These are phyloP conservation scores for Verasper variegatus DNA, from an alignment of 2,113 vertebrate species.

Conservation along the genomic window DNA sequence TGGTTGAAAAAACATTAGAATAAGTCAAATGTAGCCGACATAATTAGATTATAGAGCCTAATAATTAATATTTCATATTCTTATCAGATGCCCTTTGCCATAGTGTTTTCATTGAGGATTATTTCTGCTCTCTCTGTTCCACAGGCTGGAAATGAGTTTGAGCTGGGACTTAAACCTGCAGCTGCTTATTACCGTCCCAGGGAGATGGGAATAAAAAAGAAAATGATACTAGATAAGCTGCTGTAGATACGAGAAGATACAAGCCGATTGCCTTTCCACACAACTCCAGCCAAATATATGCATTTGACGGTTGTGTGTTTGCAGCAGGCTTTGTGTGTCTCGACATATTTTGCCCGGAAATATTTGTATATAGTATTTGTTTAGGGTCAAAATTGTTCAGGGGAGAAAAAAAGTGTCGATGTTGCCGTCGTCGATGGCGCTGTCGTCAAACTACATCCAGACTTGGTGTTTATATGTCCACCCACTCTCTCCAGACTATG, in stretches of 20 bases:
- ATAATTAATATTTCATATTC: neutral
- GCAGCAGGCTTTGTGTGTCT: neutral
- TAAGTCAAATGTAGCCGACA: neutral
- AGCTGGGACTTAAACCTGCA: slow-evolving; percentile 11
- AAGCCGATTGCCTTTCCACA: slow-evolving; percentile 2
- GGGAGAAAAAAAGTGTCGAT: neutral
- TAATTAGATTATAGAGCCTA: neutral
- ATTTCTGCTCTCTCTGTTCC: slow-evolving; percentile 1
- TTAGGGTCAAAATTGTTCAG: neutral
- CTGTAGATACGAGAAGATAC: neutral
- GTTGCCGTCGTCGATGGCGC: slow-evolving; percentile 1
- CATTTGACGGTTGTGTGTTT: neutral
- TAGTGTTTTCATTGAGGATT: slow-evolving; percentile 17
- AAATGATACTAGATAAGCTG: neutral
- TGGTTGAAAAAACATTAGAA: neutral
- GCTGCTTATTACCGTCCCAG: slow-evolving; percentile 22
- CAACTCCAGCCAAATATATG: slow-evolving; percentile 1
- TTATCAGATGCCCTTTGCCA: slow-evolving; percentile 2
- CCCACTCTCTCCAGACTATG: slow-evolving; percentile 14
- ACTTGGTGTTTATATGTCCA: slow-evolving; percentile 5
- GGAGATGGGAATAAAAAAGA: slow-evolving; percentile 13
- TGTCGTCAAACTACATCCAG: neutral
- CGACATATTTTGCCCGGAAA: neutral
- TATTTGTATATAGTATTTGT: slow-evolving; percentile 3
- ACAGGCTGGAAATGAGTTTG: slow-evolving; percentile 7